Percentiles rank a stretch among this genome's conserved stretches.
phyloP scores from a whole-genome alignment of 2,113 vertebrate genomes.

The Uria aalge region DNA sequence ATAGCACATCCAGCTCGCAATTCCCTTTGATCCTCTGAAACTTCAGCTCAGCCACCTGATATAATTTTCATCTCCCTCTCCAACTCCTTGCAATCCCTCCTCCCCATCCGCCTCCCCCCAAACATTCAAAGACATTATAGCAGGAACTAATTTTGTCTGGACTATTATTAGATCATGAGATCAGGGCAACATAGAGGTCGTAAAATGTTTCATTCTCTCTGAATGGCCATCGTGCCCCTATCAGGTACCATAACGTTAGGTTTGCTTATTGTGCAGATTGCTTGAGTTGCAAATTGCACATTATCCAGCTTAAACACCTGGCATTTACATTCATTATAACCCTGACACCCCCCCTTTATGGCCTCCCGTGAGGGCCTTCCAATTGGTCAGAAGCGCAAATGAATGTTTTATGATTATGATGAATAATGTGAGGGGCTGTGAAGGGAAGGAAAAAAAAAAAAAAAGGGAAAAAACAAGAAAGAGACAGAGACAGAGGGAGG shows the following conservation, averaged over 20 bases:
- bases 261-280: slow-evolving; percentile 76
- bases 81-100: slow-evolving; percentile 18
- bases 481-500: background rate
- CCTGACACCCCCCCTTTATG: slow-evolving; percentile 64
- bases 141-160: slow-evolving; percentile 68
- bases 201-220: slow-evolving; percentile 73
- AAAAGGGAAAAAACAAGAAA: background rate
- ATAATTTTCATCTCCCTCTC: slow-evolving; percentile 15
- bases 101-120: background rate
- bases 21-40: slow-evolving; percentile 39
- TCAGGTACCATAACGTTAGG: slow-evolving; percentile 70
- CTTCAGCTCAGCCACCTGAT: slow-evolving; percentile 20
- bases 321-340: slow-evolving; percentile 75
- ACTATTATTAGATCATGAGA: slow-evolving; percentile 72
- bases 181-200: slow-evolving; percentile 63
- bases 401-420: slow-evolving; percentile 78
- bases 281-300: slow-evolving; percentile 76
- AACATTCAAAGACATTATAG: slow-evolving; percentile 57
- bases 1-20: slow-evolving; percentile 17
- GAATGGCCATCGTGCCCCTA: slow-evolving; percentile 66
- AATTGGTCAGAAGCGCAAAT: slow-evolving; percentile 75
- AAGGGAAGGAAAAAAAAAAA: background rate
- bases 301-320: slow-evolving; percentile 70
- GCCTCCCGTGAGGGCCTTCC: slow-evolving; percentile 68
- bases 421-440: slow-evolving; percentile 64